phyloP scores from a whole-genome alignment of 2,888 invertebrate species.

The Caenorhabditis afra region DNA sequence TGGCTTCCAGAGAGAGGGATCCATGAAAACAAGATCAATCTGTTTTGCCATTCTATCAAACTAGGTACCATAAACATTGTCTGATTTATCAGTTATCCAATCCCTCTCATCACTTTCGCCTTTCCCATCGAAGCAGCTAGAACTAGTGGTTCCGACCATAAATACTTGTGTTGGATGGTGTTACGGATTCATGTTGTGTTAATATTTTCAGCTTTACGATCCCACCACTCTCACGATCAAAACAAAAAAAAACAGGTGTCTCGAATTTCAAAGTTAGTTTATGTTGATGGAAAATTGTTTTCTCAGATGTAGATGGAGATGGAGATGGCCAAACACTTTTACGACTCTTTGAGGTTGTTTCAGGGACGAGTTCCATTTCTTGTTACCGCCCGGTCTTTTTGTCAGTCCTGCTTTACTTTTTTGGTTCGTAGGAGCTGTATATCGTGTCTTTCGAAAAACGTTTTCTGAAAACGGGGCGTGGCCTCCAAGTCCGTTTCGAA shows the following conservation, averaged over 20 bases:
- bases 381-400: background rate
- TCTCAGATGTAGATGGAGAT: constrained; percentile 1
- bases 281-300: constrained; percentile 36
- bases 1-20: background rate
- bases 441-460: constrained; percentile 5
- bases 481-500: constrained; percentile 33
- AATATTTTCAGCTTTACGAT: background rate
- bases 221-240: background rate
- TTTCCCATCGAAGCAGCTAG: no score
- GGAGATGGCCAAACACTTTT: constrained; percentile 24
- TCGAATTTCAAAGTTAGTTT: constrained; percentile 19
- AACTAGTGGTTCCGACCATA: background rate
- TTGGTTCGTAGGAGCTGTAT: background rate
- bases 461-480: no score
- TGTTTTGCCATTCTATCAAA: background rate
- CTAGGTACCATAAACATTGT: constrained; percentile 12
- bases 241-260: constrained; percentile 8
- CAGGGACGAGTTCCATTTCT: constrained; percentile 4
- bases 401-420: background rate
- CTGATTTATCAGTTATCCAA: constrained; percentile 16
- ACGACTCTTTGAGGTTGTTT: constrained; percentile 37
- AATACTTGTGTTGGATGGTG: background rate
- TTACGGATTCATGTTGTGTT: background rate
- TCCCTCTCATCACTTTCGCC: no score
- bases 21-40: constrained; percentile 25